These are phyloP conservation scores for Girardinichthys multiradiatus DNA, from an alignment of 2,113 vertebrate genomes.

Conservation along the genomic window DNA sequence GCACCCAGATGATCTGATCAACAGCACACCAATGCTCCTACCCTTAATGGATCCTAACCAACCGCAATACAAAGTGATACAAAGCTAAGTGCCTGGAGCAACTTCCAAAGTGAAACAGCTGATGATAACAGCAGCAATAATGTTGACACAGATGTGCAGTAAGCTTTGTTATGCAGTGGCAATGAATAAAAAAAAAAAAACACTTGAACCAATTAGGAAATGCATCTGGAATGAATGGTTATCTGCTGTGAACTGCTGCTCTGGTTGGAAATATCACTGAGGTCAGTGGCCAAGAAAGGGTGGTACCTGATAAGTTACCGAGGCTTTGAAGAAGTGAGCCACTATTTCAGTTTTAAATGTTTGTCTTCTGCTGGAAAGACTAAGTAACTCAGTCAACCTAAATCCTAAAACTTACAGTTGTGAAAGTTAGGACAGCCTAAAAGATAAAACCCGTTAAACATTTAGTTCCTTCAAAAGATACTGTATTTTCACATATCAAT, in stretches of 20 bases:
- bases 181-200: slow-evolving; percentile 34
- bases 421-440: no score
- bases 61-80: background rate
- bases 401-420: no score
- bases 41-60: background rate
- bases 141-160: slow-evolving; percentile 1
- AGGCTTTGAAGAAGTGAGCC: no score
- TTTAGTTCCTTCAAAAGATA: no score
- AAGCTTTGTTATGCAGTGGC: slow-evolving; percentile 11
- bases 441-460: no score
- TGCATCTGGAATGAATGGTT: slow-evolving; percentile 20
- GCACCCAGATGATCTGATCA: slow-evolving; percentile 8
- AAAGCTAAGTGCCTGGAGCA: background rate
- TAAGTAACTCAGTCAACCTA: background rate
- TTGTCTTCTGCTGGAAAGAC: background rate
- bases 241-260: slow-evolving; percentile 4
- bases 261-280: background rate
- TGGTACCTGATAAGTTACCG: no score
- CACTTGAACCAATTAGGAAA: slow-evolving; percentile 19
- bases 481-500: no score
- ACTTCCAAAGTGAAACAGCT: slow-evolving; percentile 20
- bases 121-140: slow-evolving; percentile 23
- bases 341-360: background rate
- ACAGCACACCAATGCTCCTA: background rate
- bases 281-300: no score